Base-by-base conservation (phyloP, 2,113 vertebrate genomes). In the Lonchura striata region DNA sequence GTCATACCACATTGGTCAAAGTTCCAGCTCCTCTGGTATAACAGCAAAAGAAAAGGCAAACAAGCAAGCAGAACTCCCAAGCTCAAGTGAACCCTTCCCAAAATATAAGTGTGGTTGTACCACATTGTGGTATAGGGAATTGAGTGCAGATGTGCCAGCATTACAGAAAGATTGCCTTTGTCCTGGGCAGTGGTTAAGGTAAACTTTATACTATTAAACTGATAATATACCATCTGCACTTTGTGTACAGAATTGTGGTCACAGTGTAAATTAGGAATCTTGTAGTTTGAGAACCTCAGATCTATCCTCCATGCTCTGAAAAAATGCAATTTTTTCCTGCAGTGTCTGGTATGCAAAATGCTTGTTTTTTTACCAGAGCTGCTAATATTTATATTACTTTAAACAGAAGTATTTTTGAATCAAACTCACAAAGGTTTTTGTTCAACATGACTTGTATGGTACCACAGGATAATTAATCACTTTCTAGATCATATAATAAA, bases 1-100 rank as follows among this genome's bases (percentile, higher is more conserved):
- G 82, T 78, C 90, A 94, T 68, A 86, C 64, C 66, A 78, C 71
- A 49, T 63, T 56, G 82, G 72, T 91, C 72, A 91, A 77, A 81
- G 75, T 60, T 23, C 37, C 82, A 71, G 79, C 25, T 86, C 60
- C 54, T 74, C 64, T 75, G 59, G 31, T 94, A 15, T 17, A 70
- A 63, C 15, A 88, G 63, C 15, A 82, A 47, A 92, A 88, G 31
- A 46, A 69, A 87, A 91, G 37, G 28, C 28, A 63, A 95, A 78
- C 13, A 53, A 88, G 53, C 9, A 82, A 88, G 28, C 2, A 91
- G 70, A 91, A 41, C 8, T 64, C 30, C 30, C 23, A 60, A 78
- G 25, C 47, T 59, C 82, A 74, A 66, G 83, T 39, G 20, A 39
- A 31, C 46, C 25, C 23, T 75, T 78, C 52, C 68, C 57, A 52